Evolutionary conservation across 1,140 invertebrate genomes (phyloP), one percentile per base, ranked within the genome.

Genomic region (Whitmania pigra): DNA sequence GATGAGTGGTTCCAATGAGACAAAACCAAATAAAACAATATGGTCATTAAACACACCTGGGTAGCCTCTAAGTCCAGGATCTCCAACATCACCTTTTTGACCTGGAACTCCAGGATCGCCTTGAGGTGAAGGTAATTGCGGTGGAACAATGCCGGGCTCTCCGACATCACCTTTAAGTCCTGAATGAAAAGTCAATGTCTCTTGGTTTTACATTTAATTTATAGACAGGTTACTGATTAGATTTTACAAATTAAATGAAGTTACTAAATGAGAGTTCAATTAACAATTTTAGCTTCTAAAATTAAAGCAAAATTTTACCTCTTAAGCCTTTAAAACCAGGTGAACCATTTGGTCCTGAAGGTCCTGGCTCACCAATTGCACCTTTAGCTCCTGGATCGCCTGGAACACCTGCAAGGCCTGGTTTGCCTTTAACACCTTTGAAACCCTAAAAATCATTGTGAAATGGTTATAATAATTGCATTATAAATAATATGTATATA

Each of bases 351-450:
- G 9, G 43, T 15, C 43, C 43, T 49, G 43, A 17, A 49, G 43
- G 43, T 49, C 43, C 43, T 66, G 72, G 70, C 0, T 43, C 22
- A 53, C 76, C 76, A 25, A 73, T 72, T 7, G 53, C 54, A 20
- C 76, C 76, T 67, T 72, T 68, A 27, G 57, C 53, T 27, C 76
- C 77, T 66, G 76, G 75, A 17, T 75, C 15, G 53, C 77, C 77
- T 27, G 69, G 66, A 66, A 67, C 53, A 54, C 77, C 77, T 60
- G 72, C 71, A 15, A 22, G 27, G 17, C 75, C 76, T 22, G 29
- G 36, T 49, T 49, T 49, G 9, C 43, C 43, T 49, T 49, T 49
- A 11, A 49, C 15, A 49, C 43, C 43, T 49, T 49, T 49, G 43
- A 49, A 11, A 49, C 43, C 43, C 43, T 49, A 13, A 49, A 49